A percentile compares a stretch with the other conserved stretches of the same genome.
Evolutionary conservation across 2,113 vertebrate species (phyloP).

Genomic region (Catharus minimus): DNA sequence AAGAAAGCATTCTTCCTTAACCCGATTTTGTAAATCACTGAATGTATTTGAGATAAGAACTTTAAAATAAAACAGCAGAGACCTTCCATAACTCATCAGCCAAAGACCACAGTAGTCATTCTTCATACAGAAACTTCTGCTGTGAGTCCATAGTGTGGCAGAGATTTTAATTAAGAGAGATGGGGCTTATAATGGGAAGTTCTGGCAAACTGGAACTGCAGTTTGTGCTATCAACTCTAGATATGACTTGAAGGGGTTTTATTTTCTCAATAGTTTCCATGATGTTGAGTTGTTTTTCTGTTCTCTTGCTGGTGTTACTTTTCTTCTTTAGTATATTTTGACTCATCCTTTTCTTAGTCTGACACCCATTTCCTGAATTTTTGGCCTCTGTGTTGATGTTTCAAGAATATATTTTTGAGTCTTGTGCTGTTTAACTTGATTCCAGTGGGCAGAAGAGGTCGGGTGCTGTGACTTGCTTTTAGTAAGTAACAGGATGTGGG

Average conservation of each 20-base stretch:
- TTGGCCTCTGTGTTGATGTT: constrained; percentile 6
- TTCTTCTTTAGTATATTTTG: constrained; percentile 27
- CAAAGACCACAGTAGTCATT: not conserved
- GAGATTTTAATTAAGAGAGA: not conserved
- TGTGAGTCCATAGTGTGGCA: not conserved
- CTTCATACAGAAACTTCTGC: not conserved
- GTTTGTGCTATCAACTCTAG: not conserved
- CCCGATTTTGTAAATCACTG: not conserved
- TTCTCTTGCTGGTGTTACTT: not conserved
- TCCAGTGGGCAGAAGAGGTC: not conserved
- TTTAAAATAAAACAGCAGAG: not conserved
- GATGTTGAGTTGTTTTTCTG: constrained; percentile 25
- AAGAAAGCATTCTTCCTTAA: not conserved
- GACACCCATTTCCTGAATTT: constrained; percentile 19
- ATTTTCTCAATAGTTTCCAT: constrained; percentile 40
- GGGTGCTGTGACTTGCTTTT: constrained; percentile 30
- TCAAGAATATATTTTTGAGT: constrained; percentile 41
- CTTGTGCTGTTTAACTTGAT: constrained; percentile 8
- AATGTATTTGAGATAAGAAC: not conserved
- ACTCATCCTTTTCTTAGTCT: constrained; percentile 49
- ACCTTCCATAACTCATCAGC: not conserved
- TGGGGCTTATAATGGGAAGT: not conserved
- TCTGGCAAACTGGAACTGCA: not conserved
- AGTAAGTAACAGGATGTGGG: constrained; percentile 55
- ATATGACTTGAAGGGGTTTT: constrained; percentile 48